Base-by-base conservation (phyloP, 1,140 invertebrate genomes). In the Drosophila obscura region DNA sequence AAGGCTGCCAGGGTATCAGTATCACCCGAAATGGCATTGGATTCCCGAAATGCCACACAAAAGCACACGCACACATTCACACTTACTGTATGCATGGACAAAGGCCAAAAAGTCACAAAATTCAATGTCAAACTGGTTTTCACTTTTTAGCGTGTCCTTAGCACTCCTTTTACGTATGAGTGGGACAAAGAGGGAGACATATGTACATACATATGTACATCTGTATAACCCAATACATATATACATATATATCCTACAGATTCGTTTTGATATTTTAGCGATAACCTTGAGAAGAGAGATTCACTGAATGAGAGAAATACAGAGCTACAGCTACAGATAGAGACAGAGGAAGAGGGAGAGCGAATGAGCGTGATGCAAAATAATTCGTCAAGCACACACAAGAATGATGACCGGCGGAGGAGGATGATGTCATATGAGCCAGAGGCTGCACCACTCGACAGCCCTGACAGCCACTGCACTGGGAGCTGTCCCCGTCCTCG, bases 121-220 rank as follows among this genome's bases (percentile, higher is more conserved):
- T 77, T 83, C 80, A 83, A 82, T 83, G 80, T 75, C 80, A 84
- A 84, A 83, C 80, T 44, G 80, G 80, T 84, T 83, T 82, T 83
- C 80, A 83, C 80, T 19, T 83, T 83, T 83, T 53, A 61, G 41
- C 61, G 75, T 79, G 81, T 84, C 81, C 81, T 84, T 84, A 71
- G 67, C 31, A 62, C 66, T 69, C 81, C 73, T 85, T 85, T 84
- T 84, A 73, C 57, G 80, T 63, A 60, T 59, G 59, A 19, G 5
- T 43, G 28, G 52, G 44, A 60, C 59, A 75, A 22, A 63, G 53
- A 76, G 61, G 51, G 61, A 59, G 22, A 44, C 11, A 13, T 61
- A 62, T 59, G 35, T 50, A 41, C n/a, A 59, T 16, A 48, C 16
- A 15, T 19, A 22, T 51, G 4, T 35, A 26, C 8, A 7, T 16